Conservation (phyloP, 2,888 invertebrate genomes). For the Lycia hirtaria region DNA sequence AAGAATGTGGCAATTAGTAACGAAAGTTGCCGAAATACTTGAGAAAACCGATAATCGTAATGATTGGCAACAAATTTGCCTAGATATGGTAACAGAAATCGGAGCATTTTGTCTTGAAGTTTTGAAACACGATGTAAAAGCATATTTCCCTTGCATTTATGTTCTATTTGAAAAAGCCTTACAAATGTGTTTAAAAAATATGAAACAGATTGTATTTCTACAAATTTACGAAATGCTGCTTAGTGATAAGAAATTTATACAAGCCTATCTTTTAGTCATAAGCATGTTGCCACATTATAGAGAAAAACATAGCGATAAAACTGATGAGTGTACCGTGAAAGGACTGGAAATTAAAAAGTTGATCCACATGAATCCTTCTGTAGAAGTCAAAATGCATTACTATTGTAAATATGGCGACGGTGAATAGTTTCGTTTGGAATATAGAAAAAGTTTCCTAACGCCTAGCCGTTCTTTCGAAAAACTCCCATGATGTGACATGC, state of each 20-base stretch:
- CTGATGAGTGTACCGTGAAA: slow-evolving; percentile 22
- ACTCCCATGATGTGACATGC: too few species aligned
- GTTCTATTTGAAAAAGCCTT: slow-evolving; percentile 55
- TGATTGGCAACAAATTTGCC: slow-evolving; percentile 45
- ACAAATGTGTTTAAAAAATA: slow-evolving; percentile 29
- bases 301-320: neutral
- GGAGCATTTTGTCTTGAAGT: slow-evolving; percentile 53
- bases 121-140: slow-evolving; percentile 58
- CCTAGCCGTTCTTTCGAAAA: too few species aligned
- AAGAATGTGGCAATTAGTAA: slow-evolving; percentile 57
- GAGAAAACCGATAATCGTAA: slow-evolving; percentile 36
- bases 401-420: slow-evolving; percentile 28
- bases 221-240: slow-evolving; percentile 49
- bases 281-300: slow-evolving; percentile 38
- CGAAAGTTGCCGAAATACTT: slow-evolving; percentile 49
- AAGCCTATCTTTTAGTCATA: slow-evolving; percentile 57
- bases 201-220: slow-evolving; percentile 28
- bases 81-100: slow-evolving; percentile 49
- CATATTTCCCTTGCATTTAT: slow-evolving; percentile 61
- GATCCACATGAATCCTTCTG: slow-evolving; percentile 51
- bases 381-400: slow-evolving; percentile 62
- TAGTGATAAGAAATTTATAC: slow-evolving; percentile 50
- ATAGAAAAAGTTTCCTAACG: too few species aligned
- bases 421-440: neutral
- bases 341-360: slow-evolving; percentile 39